These are phyloP conservation scores for Polydrusus cervinus DNA, from an alignment of 2,888 invertebrate genomes.

Conservation along the genomic window DNA sequence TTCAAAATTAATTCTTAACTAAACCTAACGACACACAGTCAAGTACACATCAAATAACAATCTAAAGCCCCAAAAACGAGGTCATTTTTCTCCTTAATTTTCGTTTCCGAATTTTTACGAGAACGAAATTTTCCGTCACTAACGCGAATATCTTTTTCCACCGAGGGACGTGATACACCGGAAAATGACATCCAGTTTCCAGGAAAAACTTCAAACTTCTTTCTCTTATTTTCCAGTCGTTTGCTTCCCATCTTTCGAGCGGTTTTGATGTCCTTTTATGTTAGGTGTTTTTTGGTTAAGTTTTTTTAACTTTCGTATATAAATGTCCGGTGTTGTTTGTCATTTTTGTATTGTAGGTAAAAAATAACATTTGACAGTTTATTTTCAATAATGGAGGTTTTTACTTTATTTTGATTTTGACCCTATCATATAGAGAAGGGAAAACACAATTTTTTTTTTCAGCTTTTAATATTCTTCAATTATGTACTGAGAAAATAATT, in stretches of 20 bases:
- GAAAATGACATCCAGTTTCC: slow-evolving; percentile 52
- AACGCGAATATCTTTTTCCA: slow-evolving; percentile 44
- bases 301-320: neutral
- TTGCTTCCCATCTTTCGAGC: slow-evolving; percentile 44
- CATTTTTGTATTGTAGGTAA: neutral
- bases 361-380: too few relatives aligned
- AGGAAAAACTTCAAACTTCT: slow-evolving; percentile 47
- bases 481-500: too few relatives aligned
- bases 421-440: too few relatives aligned
- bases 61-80: slow-evolving; percentile 46
- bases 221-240: slow-evolving; percentile 53
- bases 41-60: slow-evolving; percentile 47
- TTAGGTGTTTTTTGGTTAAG: slow-evolving; percentile 24
- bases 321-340: neutral
- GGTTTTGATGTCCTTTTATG: slow-evolving; percentile 34
- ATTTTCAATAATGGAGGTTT: too few relatives aligned
- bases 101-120: slow-evolving; percentile 49
- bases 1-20: too few relatives aligned
- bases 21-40: too few relatives aligned
- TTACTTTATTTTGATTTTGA: too few relatives aligned
- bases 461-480: too few relatives aligned
- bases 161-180: slow-evolving; percentile 46
- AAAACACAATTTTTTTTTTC: too few relatives aligned
- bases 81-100: slow-evolving; percentile 44
- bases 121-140: slow-evolving; percentile 47